A percentile compares a stretch with the other conserved stretches of the same genome.
These are phyloP conservation scores for Chrysochloris asiatica DNA, from an alignment of 2,113 vertebrate species.

Conservation along the genomic window DNA sequence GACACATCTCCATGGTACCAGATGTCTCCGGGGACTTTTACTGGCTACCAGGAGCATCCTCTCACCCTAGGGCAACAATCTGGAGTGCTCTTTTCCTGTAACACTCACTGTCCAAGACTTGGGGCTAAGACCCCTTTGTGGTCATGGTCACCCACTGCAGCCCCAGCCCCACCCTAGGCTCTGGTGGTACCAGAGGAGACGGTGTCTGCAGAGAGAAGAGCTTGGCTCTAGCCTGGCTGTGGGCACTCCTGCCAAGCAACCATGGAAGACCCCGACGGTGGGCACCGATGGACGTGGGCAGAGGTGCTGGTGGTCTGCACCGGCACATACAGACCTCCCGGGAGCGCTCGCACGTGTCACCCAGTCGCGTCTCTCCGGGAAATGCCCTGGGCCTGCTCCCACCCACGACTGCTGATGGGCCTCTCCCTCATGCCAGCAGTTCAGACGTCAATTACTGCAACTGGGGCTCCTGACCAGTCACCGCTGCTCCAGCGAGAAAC, in stretches of 20 bases:
- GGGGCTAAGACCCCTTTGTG: not conserved
- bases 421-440: not conserved
- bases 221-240: not conserved
- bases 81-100: not conserved
- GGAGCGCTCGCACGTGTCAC: not conserved
- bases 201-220: not conserved
- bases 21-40: not conserved
- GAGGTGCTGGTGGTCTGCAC: not conserved
- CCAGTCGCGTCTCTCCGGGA: not conserved
- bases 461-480: not conserved
- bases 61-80: not conserved
- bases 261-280: not conserved
- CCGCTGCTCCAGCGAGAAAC: not conserved
- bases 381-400: not conserved
- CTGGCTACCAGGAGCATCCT: accelerated
- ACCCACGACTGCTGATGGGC: not conserved
- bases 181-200: not conserved
- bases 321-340: not conserved
- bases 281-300: not conserved
- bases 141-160: not conserved
- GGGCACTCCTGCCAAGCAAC: not conserved
- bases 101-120: not conserved
- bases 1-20: too few species aligned
- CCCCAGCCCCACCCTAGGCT: too few species aligned
- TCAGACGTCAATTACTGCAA: not conserved